Evolutionary conservation across 2,888 invertebrate species (phyloP), one percentile per base, ranked within the genome.

Genomic region (Cheilosia urbana): DNA sequence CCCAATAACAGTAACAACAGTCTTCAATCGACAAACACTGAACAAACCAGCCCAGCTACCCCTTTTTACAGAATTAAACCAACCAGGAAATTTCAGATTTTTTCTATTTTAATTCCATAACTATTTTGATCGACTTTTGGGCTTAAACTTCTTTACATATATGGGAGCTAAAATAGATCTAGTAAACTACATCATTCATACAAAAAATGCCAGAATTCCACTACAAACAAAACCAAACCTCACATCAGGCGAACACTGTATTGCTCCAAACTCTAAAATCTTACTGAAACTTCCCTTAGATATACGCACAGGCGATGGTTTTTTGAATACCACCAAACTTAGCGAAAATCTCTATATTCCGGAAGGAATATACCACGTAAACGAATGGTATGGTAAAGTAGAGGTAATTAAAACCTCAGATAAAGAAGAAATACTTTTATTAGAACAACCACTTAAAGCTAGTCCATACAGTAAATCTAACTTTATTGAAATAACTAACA

Each of bases 71-170:
- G 58, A 58, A 58, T 58, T 58, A 0, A 58, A 58, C 13, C 57
- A 58, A 58, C 40, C 40, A 19, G 76, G 73, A 5, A 57, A 58
- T 47, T 51, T 80, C 21, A 49, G 55, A 19, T 73, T 80, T n/a
- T 58, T 84, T n/a, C 15, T 40, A 17, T 84, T 87, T 21, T 69
- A 75, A 40, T 87, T 84, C 34, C 81, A 81, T 37, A 73, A 65
- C 13, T 84, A 80, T 34, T 84, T 87, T 27, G 77, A 84, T 40
- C 83, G 83, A 17, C 57, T 73, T 17, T 34, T 58, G 27, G 51
- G 62, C 15, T 24, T 60, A 40, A 24, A 60, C 40, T 21, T 42
- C 15, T n/a, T 60, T 6, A 42, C 40, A 24, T 37, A 21, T n/a
- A 60, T 60, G 2, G 21, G 60, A 40, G 42, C 42, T 1, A 60